phyloP scores from a whole-genome alignment of 1,140 invertebrate genomes.

The Leptopilina clavipes region DNA sequence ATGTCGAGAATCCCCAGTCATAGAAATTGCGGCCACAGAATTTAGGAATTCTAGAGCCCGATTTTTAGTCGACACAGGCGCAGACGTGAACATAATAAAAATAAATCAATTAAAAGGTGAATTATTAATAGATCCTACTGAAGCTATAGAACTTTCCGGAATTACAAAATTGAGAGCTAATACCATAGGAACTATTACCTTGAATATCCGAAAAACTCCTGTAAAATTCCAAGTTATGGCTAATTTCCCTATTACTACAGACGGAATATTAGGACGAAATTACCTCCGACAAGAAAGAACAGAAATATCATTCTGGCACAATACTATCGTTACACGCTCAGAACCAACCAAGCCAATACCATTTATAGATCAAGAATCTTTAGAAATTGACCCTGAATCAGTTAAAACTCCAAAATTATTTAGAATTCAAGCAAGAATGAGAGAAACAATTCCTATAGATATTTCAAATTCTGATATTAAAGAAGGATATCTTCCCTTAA shows the following conservation, averaged over 20 bases:
- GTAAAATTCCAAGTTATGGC: background rate
- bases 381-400: background rate
- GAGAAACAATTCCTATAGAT: background rate
- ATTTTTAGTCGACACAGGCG: conserved; percentile 21
- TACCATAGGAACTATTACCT: background rate
- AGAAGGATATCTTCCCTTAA: conserved; percentile 38
- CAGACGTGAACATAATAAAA: conserved; percentile 20
- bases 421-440: background rate
- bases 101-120: background rate
- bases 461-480: conserved; percentile 25
- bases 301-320: background rate
- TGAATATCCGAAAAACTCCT: background rate
- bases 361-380: background rate
- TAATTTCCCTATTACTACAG: background rate
- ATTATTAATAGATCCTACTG: background rate
- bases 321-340: background rate
- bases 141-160: background rate
- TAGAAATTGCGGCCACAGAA: background rate
- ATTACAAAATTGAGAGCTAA: background rate
- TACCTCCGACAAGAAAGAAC: background rate
- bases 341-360: too few species aligned
- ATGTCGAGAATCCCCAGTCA: background rate
- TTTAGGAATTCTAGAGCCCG: background rate
- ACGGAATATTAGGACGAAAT: background rate
- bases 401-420: background rate